Evolutionary conservation across 2,797 vertebrate genomes (phyloP).

Genomic region (Novumbra hubbsi): DNA sequence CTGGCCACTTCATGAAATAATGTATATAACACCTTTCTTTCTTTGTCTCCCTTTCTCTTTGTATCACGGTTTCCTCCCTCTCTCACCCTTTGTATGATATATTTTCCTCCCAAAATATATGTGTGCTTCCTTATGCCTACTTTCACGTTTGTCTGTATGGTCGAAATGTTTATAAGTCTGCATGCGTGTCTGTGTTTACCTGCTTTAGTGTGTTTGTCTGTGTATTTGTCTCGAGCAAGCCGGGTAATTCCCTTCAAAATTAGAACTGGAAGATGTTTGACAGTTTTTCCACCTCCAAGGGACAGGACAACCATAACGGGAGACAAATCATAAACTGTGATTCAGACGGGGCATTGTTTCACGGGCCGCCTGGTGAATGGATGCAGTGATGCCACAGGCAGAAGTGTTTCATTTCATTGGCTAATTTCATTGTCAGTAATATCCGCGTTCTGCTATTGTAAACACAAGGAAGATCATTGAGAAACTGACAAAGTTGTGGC

Average conservation of each 20-base stretch:
- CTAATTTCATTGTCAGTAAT: conserved; percentile 34
- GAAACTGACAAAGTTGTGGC: conserved; percentile 35
- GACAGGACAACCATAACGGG: conserved; percentile 21
- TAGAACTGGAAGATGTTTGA: conserved; percentile 29
- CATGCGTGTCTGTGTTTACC: neutral
- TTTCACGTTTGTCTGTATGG: neutral
- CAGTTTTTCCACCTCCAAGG: conserved; percentile 46
- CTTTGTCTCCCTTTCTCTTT: neutral
- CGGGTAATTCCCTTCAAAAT: conserved; percentile 51
- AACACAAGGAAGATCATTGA: conserved; percentile 33
- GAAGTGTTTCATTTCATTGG: neutral
- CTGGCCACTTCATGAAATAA: too few relatives aligned
- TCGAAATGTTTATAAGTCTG: neutral
- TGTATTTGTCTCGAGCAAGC: neutral
- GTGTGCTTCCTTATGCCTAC: neutral
- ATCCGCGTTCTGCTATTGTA: conserved; percentile 32
- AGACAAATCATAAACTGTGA: conserved; percentile 39
- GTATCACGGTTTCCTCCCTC: neutral
- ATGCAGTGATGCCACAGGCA: conserved; percentile 38
- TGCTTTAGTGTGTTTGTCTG: neutral
- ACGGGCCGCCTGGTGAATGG: conserved; percentile 38
- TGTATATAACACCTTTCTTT: neutral
- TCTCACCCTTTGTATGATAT: neutral
- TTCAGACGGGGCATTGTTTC: conserved; percentile 41
- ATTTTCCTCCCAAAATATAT: neutral